Evolutionary conservation across 2,113 vertebrate genomes (phyloP).

Genomic region (Ahaetulla prasina): DNA sequence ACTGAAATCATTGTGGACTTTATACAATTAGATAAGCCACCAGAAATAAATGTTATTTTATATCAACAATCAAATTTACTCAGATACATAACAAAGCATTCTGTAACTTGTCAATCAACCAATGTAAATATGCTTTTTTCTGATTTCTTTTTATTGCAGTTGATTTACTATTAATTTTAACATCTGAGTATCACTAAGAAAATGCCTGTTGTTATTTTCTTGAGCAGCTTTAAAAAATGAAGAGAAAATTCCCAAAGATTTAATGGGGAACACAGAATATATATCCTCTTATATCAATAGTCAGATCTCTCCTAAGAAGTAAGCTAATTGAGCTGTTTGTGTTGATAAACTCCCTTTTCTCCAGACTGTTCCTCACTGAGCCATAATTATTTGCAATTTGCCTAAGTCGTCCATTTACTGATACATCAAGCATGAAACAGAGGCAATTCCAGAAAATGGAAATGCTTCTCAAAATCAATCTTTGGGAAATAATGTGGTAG

Average conservation of each 20-base stretch:
- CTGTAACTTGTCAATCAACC: constrained; percentile 23
- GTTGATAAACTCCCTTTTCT: constrained; percentile 92
- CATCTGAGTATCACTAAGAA: constrained; percentile 13
- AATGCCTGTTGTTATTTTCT: constrained; percentile 31
- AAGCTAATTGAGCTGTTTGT: constrained; percentile 97
- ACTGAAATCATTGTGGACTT: background rate
- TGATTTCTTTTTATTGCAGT: constrained; percentile 27
- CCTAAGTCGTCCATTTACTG: constrained; percentile 99
- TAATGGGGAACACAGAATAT: constrained; percentile 57
- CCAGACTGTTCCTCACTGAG: constrained; percentile 89
- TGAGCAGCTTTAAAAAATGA: constrained; percentile 46
- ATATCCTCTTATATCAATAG: constrained; percentile 76
- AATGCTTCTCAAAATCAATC: constrained; percentile 89
- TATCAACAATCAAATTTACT: constrained; percentile 34
- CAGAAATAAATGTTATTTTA: constrained; percentile 23
- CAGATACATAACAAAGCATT: constrained; percentile 16
- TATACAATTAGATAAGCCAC: constrained; percentile 19
- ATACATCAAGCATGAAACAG: constrained; percentile 99
- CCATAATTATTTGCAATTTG: constrained; percentile 99
- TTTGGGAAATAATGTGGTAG: constrained; percentile 90
- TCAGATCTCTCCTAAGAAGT: constrained; percentile 89
- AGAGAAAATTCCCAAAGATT: constrained; percentile 34
- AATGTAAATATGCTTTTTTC: constrained; percentile 6
- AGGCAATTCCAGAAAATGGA: constrained; percentile 99
- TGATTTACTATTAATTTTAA: constrained; percentile 29